Base-by-base conservation (phyloP, 2,113 vertebrate genomes). In the Bufo bufo region DNA sequence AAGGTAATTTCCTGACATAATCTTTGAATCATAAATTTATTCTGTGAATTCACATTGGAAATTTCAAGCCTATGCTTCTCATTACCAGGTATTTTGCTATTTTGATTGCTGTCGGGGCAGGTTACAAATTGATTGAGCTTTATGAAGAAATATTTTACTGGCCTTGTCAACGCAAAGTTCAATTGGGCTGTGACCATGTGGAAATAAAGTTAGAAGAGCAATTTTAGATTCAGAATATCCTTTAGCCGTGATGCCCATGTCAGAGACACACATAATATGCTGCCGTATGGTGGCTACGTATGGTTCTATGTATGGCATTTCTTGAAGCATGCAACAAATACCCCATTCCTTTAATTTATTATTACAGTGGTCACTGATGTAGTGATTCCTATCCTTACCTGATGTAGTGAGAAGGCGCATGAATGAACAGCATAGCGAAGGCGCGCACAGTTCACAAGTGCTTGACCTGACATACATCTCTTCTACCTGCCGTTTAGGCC, bases 1-100 rank as follows among this genome's bases (percentile, higher is more conserved):
- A 99, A 98, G 98, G 98, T 99, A 93, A 95, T 87, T 82, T 85
- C 17, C 16, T 6, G 58, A 45, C 13, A 43, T 72, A 59, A 74
- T 59, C 50, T 58, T 19, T 8, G 4, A 3, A 16, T 8, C 54
- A 23, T 69, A 52, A 16, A 43, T 84, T 54, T 52, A 66, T 84
- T 23, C 63, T 84, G 47, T 23, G 63, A 84, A 20, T 71, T 71
- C 11, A 61, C 33, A 50, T 71, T 84, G 65, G 50, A 66, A 81
- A 61, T 49, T 17, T 19, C 72, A 20, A 11, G 16, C 17, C 72
- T 4, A 17, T 75, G 72, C 14, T 75, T 47, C 20, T 10, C 72
- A 43, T 14, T 47, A 17, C 49, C 72, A 75, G 47, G 20, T 75
- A 49, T 75, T 75, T 49, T 19, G 17, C 45, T 50, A 20, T 20